These are phyloP conservation scores for Ophiodon elongatus DNA, from an alignment of 2,113 vertebrate genomes.

Conservation along the genomic window DNA sequence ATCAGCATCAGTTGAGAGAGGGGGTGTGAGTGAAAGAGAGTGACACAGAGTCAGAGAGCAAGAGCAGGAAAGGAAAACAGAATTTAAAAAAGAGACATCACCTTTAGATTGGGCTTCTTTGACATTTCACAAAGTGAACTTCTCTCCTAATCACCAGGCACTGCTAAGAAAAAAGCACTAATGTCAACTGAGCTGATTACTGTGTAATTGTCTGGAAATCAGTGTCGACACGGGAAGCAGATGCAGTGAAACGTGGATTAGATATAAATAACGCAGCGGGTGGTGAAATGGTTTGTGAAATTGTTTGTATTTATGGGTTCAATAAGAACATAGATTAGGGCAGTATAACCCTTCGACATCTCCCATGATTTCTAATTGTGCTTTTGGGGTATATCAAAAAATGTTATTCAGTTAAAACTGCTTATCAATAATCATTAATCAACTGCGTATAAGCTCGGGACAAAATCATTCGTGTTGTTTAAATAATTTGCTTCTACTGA, in stretches of 20 bases:
- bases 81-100: neutral
- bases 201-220: conserved; percentile 40
- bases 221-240: conserved; percentile 7
- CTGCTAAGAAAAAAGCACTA: neutral
- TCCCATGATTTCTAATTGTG: neutral
- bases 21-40: neutral
- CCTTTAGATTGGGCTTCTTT: conserved; percentile 4
- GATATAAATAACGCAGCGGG: neutral
- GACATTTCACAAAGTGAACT: conserved; percentile 24
- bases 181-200: conserved; percentile 18
- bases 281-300: neutral
- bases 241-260: conserved; percentile 15
- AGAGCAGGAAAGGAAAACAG: conserved; percentile 4
- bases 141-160: conserved; percentile 25
- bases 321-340: neutral
- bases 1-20: neutral
- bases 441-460: neutral
- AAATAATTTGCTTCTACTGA: neutral
- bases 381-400: neutral
- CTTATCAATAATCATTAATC: neutral
- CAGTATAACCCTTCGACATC: neutral
- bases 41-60: neutral
- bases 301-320: neutral
- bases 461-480: neutral
- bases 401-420: neutral